Conservation (phyloP, 2,113 vertebrate species). For the Galemys pyrenaicus region DNA sequence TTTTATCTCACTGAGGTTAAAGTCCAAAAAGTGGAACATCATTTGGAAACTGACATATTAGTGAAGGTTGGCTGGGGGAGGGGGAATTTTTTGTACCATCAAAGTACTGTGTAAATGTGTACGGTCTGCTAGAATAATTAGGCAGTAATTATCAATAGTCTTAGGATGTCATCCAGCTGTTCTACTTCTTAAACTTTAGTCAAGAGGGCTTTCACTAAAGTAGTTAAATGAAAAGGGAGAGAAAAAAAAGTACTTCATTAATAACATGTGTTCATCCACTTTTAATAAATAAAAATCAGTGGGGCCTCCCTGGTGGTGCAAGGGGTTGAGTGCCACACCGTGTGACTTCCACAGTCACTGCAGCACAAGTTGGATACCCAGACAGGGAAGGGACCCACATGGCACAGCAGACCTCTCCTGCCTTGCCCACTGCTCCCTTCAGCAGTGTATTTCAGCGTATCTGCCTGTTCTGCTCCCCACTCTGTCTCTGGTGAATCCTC, state of each 20-base stretch:
- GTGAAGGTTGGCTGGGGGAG: background rate
- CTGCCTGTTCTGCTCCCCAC: too few species aligned
- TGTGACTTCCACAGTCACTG: too few species aligned
- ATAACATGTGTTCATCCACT: background rate
- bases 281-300: constrained; percentile 1
- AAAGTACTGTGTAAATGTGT: background rate
- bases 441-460: too few species aligned
- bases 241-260: background rate
- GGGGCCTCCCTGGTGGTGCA: too few species aligned
- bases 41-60: background rate
- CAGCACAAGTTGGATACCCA: too few species aligned
- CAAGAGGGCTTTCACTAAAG: background rate
- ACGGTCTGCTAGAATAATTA: background rate
- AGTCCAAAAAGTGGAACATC: background rate
- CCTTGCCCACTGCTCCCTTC: too few species aligned
- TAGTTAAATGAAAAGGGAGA: background rate
- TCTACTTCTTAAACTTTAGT: background rate
- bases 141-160: background rate
- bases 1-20: background rate
- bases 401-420: too few species aligned
- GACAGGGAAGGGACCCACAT: too few species aligned
- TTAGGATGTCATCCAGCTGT: background rate
- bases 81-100: background rate
- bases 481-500: too few species aligned
- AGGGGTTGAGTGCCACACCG: too few species aligned